Evolutionary conservation across 1,140 invertebrate genomes (phyloP), one percentile per base, ranked within the genome.

Genomic region (Drosophila elegans): DNA sequence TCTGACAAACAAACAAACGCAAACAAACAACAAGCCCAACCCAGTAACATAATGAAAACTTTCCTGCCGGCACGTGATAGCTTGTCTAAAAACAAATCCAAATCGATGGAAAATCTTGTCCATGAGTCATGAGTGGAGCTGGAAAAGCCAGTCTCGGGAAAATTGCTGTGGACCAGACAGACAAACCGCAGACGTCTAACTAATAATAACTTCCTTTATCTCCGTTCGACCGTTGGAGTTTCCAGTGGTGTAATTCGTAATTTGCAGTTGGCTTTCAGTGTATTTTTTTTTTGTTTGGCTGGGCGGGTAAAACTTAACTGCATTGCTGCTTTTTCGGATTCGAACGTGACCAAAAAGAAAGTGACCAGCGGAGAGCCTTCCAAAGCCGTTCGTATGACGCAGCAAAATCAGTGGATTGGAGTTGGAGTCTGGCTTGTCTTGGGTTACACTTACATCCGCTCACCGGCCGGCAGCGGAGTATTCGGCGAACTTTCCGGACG

Each of bases 121-220:
- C 13, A 11, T 71, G 67, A 71, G 29, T 71, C 67, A 71, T 10
- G 12, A 10, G 4, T 25, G 7, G n/a, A 67, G 63, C 45, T 60
- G 34, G 64, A 71, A 71, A 57, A 71, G 64, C 66, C n/a, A 57
- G 68, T 71, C 68, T 48, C 29, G 36, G 36, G 52, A 71, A 72
- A 72, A 72, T 71, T 71, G 21, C 42, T 57, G 49, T 54, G 27
- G 34, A 29, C 63, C 41, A 69, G 49, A 55, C 77, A 85, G 81
- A 86, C 82, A 76, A 68, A 68, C 71, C 66, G 71, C 75, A 86
- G 83, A 86, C 71, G 74, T 59, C 68, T 89, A 79, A 21, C 16
- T 21, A 21, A 21, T 21, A 21, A 88, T 88, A 74, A 71, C 88
- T 88, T 88, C 80, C 75, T 83, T 59, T 53, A 38, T 64, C 60